A percentile compares a stretch with the other conserved stretches of the same genome.
These are phyloP conservation scores for Notothenia rossii DNA, from an alignment of 2,113 vertebrate genomes.

Conservation along the genomic window DNA sequence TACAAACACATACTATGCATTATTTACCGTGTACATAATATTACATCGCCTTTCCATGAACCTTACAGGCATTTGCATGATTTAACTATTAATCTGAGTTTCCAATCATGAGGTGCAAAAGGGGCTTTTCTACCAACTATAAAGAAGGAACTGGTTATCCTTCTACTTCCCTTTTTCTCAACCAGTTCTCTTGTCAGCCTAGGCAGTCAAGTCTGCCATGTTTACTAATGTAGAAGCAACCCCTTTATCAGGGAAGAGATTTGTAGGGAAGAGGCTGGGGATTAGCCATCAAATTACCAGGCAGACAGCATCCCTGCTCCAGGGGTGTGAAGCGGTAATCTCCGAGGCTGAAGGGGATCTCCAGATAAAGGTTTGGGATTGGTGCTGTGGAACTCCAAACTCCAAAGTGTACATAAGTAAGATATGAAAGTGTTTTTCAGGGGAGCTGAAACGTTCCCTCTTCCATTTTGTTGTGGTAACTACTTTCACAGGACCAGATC, in stretches of 20 bases:
- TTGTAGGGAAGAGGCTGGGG: conserved; percentile 80
- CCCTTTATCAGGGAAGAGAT: conserved; percentile 80
- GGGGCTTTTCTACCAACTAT: conserved; percentile 9
- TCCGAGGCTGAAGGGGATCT: conserved; percentile 69
- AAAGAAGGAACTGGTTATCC: conserved; percentile 39
- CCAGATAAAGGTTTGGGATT: conserved; percentile 75
- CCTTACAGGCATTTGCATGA: background rate
- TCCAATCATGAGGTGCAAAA: conserved; percentile 7
- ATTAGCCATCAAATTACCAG: conserved; percentile 84
- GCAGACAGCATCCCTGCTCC: conserved; percentile 79
- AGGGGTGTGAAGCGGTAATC: conserved; percentile 76
- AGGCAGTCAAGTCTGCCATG: conserved; percentile 67
- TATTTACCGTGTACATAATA: conserved; percentile 24
- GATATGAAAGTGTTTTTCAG: conserved; percentile 48
- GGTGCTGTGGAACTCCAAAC: conserved; percentile 47
- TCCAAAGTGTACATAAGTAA: conserved; percentile 48
- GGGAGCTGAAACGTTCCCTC: conserved; percentile 5
- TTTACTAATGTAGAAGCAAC: conserved; percentile 79
- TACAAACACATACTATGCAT: conserved; percentile 22
- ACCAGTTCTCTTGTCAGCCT: conserved; percentile 62
- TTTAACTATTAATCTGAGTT: conserved; percentile 27
- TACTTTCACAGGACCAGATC: conserved; percentile 9
- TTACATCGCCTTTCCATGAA: background rate
- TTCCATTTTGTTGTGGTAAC: conserved; percentile 19
- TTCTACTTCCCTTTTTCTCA: conserved; percentile 24